These are phyloP conservation scores for Tetranychus truncatus DNA, from an alignment of 2,888 invertebrate genomes.

Conservation along the genomic window DNA sequence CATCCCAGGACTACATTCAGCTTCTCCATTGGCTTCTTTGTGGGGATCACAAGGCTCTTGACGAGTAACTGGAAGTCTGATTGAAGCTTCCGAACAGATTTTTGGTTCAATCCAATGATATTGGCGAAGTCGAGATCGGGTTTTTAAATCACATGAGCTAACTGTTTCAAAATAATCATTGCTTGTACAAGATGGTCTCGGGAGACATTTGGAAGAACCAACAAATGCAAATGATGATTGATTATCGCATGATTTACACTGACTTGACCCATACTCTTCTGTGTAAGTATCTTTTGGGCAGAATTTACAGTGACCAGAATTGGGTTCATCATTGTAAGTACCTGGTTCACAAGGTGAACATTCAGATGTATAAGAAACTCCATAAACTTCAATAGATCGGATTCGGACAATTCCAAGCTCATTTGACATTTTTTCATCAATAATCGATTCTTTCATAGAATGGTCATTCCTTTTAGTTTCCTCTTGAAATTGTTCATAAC, in stretches of 20 bases:
- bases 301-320: conserved; percentile 33
- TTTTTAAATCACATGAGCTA: conserved; percentile 35
- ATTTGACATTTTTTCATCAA: not conserved
- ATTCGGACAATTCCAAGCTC: conserved; percentile 12
- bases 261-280: conserved; percentile 34
- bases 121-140: conserved; percentile 33
- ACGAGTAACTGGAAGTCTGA: conserved; percentile 32
- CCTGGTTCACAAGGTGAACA: conserved; percentile 37
- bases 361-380: conserved; percentile 40
- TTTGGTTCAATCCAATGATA: conserved; percentile 41
- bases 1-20: conserved; percentile 41
- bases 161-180: conserved; percentile 36
- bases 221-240: conserved; percentile 35
- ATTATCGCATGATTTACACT: conserved; percentile 35
- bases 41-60: not conserved
- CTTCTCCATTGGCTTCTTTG: conserved; percentile 19
- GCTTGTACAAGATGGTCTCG: conserved; percentile 36
- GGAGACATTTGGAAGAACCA: conserved; percentile 36
- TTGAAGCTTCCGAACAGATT: conserved; percentile 37
- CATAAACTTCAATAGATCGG: conserved; percentile 27
- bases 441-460: not conserved
- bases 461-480: not conserved
- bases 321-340: conserved; percentile 35
- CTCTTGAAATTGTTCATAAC: not conserved
- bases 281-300: conserved; percentile 36